Base-by-base conservation (phyloP, 2,888 invertebrate genomes). In the Creontiades dilutus region DNA sequence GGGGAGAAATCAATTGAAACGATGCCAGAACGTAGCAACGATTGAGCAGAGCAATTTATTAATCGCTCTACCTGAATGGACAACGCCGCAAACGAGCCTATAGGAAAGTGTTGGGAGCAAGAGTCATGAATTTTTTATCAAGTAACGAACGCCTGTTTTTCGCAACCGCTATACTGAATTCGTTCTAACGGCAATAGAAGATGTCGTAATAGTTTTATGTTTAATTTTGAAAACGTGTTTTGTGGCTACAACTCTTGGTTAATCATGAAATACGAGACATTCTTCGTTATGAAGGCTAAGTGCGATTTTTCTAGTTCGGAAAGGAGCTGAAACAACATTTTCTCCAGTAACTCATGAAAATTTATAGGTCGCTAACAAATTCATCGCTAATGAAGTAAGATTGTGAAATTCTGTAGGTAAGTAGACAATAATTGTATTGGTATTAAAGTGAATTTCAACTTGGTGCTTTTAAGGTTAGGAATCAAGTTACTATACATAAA, bases 1-100 rank as follows among this genome's bases (percentile, higher is more conserved):
- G 52, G 27, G 82, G 52, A 82, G 82, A 82, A 82, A 82, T 82
- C 82, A 82, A 82, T 82, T 82, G 82, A 82, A 82, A 82, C 82
- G 14, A 82, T 82, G 82, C 82, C 82, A 82, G 78, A 47, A 82
- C 47, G 48, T 27, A 82, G 47, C 12, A 27, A n/a, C 48, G 82
- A 78, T 78, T 46, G 78, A 78, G 37, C 48, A 19, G 12, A 82
- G 68, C 82, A 82, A 82, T 82, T 82, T 82, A 82, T 82, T 82
- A 82, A 82, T 82, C 82, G 52, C 47, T 48, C 82, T n/a, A 82
- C 78, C 82, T 82, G 82, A 82, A 82, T 82, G 23, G 48, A 82
- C 82, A 82, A 82, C 23, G 57, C 0, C 9, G 68, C 68, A 68
- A 68, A 68, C 68, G 68, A 68, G 68, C 68, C 23, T 68, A 23